Conservation (phyloP, 1,140 invertebrate species). For the Pogonomyrmex californicus region DNA sequence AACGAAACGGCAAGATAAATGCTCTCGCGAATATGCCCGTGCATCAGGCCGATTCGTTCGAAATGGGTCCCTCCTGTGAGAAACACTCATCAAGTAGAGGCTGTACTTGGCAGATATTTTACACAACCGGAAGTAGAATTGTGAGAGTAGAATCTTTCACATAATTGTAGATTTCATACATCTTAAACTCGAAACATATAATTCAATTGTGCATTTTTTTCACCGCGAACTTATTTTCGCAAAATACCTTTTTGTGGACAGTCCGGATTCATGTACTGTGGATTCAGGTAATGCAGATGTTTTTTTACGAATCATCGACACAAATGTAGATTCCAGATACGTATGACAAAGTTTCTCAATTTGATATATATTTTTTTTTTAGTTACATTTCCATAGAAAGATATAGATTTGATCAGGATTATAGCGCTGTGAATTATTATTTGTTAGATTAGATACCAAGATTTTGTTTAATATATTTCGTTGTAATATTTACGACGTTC, state of each 20-base stretch:
- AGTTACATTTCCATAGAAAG: constrained; percentile 22
- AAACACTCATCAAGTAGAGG: constrained; percentile 5
- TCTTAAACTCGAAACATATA: background rate
- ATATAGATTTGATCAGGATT: constrained; percentile 5
- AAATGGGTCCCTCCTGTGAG: constrained; percentile 9
- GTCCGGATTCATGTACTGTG: constrained; percentile 52
- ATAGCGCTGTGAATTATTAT: background rate
- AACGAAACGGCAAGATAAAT: constrained; percentile 27
- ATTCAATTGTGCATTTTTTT: constrained; percentile 28
- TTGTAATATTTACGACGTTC: background rate
- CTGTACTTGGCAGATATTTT: constrained; percentile 34
- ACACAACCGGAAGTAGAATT: constrained; percentile 20
- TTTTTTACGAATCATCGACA: constrained; percentile 46
- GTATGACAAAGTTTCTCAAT: constrained; percentile 15
- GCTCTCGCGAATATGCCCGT: constrained; percentile 41
- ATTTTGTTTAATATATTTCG: constrained; percentile 3
- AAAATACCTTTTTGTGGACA: constrained; percentile 49
- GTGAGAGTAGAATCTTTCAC: constrained; percentile 16
- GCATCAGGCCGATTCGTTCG: constrained; percentile 29
- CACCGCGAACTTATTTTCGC: constrained; percentile 48
- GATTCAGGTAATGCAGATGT: constrained; percentile 60
- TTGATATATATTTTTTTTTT: constrained; percentile 18
- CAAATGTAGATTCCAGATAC: constrained; percentile 43
- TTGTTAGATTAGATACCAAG: constrained; percentile 12
- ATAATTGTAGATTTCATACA: constrained; percentile 42